Evolutionary conservation across 2,113 vertebrate genomes (phyloP).

Genomic region (Gopherus evgoodei): DNA sequence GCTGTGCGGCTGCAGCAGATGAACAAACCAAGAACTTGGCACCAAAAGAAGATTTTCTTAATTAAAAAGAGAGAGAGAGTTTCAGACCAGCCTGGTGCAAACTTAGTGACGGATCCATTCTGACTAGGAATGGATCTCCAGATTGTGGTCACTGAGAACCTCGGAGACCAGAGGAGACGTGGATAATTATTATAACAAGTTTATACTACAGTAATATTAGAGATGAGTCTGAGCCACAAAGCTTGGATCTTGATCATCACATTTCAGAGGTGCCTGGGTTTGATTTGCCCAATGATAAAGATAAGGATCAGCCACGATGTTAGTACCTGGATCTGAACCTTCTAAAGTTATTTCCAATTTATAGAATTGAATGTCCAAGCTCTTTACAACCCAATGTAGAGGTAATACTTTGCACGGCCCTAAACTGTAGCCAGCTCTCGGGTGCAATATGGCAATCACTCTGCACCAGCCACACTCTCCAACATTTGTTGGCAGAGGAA

Average conservation of each 20-base stretch:
- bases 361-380: not conserved
- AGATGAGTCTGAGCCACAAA: not conserved
- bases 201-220: not conserved
- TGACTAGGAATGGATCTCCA: not conserved
- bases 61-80: not conserved
- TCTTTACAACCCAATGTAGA: not conserved
- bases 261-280: not conserved
- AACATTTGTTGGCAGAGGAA: not conserved
- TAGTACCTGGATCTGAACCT: not conserved
- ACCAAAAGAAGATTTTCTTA: not conserved
- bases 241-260: not conserved
- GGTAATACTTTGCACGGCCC: not conserved
- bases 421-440: not conserved
- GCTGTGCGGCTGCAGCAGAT: not conserved
- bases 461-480: not conserved
- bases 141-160: not conserved
- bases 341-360: not conserved
- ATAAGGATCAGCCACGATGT: not conserved
- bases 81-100: not conserved
- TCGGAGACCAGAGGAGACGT: not conserved
- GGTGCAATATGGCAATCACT: not conserved
- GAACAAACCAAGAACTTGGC: not conserved
- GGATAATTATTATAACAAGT: not conserved
- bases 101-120: not conserved
- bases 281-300: not conserved